Conservation (phyloP, 2,797 vertebrate species). For the Etheostoma perlongum region DNA sequence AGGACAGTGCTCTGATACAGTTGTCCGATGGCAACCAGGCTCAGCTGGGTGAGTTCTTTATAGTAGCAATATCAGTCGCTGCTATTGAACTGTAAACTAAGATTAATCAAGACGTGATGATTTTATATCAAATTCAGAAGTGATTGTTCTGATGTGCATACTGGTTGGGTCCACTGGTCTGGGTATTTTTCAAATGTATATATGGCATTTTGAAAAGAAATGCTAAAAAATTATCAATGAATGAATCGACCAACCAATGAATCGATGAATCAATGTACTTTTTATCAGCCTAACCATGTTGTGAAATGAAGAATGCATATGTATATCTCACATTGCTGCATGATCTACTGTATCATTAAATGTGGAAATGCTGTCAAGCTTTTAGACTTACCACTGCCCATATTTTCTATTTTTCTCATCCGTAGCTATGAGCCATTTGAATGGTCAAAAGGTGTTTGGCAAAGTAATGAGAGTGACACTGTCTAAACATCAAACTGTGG, state of each 20-base stretch:
- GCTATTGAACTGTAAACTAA: neutral
- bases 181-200: too few species aligned
- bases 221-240: too few species aligned
- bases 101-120: neutral
- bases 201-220: too few species aligned
- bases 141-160: too few species aligned
- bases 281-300: too few species aligned
- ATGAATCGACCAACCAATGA: too few species aligned
- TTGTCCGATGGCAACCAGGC: conserved; percentile 98
- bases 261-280: too few species aligned
- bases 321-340: too few species aligned
- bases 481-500: conserved; percentile 98
- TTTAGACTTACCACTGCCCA: too few species aligned
- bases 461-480: conserved; percentile 98
- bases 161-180: too few species aligned
- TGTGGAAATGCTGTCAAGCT: too few species aligned
- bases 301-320: too few species aligned
- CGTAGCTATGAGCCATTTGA: conserved; percentile 98
- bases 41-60: conserved; percentile 90
- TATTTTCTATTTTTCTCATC: conserved; percentile 13
- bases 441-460: conserved; percentile 98
- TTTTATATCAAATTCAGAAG: neutral
- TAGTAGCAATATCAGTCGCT: neutral
- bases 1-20: conserved; percentile 99
- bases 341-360: neutral